Evolutionary conservation across 2,113 vertebrate genomes (phyloP).

Genomic region (Planiliza haematocheilus): DNA sequence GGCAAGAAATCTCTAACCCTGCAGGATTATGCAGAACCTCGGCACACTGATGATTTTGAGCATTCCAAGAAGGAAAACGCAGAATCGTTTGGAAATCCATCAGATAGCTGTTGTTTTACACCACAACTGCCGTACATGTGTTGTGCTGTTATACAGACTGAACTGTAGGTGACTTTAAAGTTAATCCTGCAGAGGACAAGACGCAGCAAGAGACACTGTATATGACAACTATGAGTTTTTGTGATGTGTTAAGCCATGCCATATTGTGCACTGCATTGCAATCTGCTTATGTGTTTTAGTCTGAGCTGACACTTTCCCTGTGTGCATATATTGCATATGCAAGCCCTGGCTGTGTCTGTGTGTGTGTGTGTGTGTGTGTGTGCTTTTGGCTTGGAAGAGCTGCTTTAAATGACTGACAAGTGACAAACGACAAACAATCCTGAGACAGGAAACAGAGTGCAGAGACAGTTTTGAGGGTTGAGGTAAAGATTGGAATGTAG

Average conservation of each 20-base stretch:
- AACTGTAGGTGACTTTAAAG: constrained; percentile 4
- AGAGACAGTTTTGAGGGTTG: constrained; percentile 7
- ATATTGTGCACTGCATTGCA: constrained; percentile 8
- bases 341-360: too few relatives aligned
- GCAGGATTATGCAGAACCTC: constrained; percentile 14
- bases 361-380: neutral
- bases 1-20: constrained; percentile 19
- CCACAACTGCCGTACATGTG: neutral
- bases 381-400: constrained; percentile 10
- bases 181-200: constrained; percentile 1
- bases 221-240: neutral
- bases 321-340: constrained; percentile 6
- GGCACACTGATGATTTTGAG: neutral
- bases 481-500: neutral
- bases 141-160: constrained; percentile 10
- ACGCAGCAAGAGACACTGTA: neutral
- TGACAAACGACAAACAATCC: constrained; percentile 42
- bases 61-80: neutral
- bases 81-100: neutral
- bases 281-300: constrained; percentile 24
- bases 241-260: constrained; percentile 8
- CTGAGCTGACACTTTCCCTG: neutral
- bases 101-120: neutral
- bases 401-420: constrained; percentile 61
- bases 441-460: neutral